These are phyloP conservation scores for Phymanthus crucifer DNA, from an alignment of 92 coral and sea anemone genomes.

Conservation along the genomic window DNA sequence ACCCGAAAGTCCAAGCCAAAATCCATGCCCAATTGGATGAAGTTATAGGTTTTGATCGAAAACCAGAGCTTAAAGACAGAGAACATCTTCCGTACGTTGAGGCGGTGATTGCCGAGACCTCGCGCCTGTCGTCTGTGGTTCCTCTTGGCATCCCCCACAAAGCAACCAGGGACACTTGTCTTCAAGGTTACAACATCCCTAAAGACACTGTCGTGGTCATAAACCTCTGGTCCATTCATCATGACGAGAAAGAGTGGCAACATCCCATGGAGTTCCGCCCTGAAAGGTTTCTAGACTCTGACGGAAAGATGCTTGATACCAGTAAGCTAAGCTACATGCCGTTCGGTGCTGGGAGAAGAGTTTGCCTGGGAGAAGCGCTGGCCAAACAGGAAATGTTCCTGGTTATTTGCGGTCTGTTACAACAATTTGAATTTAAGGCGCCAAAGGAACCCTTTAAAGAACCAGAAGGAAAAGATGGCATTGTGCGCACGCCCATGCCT, in stretches of 20 bases:
- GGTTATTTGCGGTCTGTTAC: slow-evolving; percentile 64
- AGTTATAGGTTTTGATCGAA: slow-evolving; percentile 58
- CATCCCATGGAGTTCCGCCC: slow-evolving; percentile 70
- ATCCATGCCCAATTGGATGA: slow-evolving; percentile 62
- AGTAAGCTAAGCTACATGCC: slow-evolving; percentile 69
- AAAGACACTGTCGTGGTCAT: slow-evolving; percentile 71
- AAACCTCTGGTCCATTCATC: slow-evolving; percentile 82
- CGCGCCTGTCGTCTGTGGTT: slow-evolving; percentile 44
- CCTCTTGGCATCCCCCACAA: slow-evolving; percentile 65
- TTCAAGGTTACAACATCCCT: slow-evolving; percentile 52
- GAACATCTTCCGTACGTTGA: slow-evolving; percentile 55
- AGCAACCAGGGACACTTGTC: slow-evolving; percentile 48
- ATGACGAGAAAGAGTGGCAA: slow-evolving; percentile 68
- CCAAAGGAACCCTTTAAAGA: slow-evolving; percentile 42
- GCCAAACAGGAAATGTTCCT: slow-evolving; percentile 76
- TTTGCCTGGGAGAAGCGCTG: slow-evolving; percentile 78
- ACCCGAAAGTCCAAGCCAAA: slow-evolving; percentile 66
- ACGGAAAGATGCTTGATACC: slow-evolving; percentile 47
- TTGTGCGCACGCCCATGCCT: slow-evolving; percentile 1
- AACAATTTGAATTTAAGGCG: slow-evolving; percentile 60
- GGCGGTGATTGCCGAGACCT: slow-evolving; percentile 54
- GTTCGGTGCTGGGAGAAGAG: slow-evolving; percentile 80
- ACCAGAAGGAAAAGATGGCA: slow-evolving; percentile 5
- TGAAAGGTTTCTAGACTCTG: slow-evolving; percentile 68
- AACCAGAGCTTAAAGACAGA: slow-evolving; percentile 52